A percentile compares a stretch with the other conserved stretches of the same genome.
Conservation (phyloP, 92 coral and sea anemone genomes). For the Umimayanthus chanpuru region DNA sequence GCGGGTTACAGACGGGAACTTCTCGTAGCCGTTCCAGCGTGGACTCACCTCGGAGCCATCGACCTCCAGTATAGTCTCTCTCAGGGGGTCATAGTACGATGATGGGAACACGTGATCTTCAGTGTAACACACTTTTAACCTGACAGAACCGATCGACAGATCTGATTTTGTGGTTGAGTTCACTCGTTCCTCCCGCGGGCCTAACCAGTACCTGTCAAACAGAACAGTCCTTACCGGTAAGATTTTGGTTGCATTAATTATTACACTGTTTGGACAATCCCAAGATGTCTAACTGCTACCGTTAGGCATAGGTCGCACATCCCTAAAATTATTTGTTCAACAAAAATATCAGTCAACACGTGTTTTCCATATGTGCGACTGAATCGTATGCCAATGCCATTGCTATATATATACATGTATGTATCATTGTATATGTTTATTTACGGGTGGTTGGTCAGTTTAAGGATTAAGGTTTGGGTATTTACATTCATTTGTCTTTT, state of each 20-base stretch:
- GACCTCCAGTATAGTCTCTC: conserved; percentile 74
- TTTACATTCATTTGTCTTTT: no score
- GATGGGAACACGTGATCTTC: conserved; percentile 86
- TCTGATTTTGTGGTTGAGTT: conserved; percentile 52
- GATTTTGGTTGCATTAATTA: neutral
- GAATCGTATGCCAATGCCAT: no score
- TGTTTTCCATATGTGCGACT: no score
- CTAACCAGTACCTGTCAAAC: conserved; percentile 80
- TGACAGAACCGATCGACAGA: conserved; percentile 69
- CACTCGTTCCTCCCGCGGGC: conserved; percentile 78
- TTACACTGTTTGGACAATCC: neutral
- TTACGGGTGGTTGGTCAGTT: no score
- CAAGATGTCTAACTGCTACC: no score
- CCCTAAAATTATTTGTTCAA: no score
- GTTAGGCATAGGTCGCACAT: no score
- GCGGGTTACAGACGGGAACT: neutral
- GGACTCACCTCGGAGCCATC: conserved; percentile 62
- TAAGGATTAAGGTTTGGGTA: no score
- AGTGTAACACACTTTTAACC: conserved; percentile 71
- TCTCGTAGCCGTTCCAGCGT: neutral
- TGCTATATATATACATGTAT: no score
- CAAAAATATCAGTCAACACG: no score
- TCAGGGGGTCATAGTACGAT: conserved; percentile 76
- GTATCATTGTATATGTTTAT: no score
- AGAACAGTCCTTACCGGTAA: neutral